These are phyloP conservation scores for Philypnodon macrostomus DNA, from an alignment of 2,797 vertebrate genomes.

Conservation along the genomic window DNA sequence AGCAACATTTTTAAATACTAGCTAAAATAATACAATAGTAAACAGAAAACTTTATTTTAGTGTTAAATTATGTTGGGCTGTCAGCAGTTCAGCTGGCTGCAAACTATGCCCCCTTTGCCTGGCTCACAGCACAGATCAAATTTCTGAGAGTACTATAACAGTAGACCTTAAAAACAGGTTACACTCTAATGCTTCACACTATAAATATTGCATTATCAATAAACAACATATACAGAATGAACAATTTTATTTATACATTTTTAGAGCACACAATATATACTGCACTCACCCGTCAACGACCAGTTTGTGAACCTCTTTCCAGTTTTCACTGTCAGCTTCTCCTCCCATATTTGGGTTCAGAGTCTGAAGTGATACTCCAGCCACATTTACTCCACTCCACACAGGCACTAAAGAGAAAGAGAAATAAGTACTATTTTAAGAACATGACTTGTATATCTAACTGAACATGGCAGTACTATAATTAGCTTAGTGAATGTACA, in stretches of 20 bases:
- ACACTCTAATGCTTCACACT: too few relatives aligned
- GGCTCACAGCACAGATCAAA: slow-evolving; percentile 11
- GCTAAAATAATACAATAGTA: too few relatives aligned
- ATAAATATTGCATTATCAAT: too few relatives aligned
- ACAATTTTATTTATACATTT: too few relatives aligned
- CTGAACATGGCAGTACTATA: not conserved
- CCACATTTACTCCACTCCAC: slow-evolving; percentile 95
- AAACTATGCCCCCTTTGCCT: too few relatives aligned
- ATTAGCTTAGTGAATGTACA: slow-evolving; percentile 52
- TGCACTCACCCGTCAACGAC: slow-evolving; percentile 90
- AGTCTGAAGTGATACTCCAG: slow-evolving; percentile 87
- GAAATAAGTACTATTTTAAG: too few relatives aligned
- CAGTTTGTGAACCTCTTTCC: slow-evolving; percentile 90
- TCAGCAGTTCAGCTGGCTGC: not conserved
- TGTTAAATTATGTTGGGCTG: not conserved
- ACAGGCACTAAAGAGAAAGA: slow-evolving; percentile 83
- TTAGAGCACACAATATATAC: not conserved
- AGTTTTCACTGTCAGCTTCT: slow-evolving; percentile 86
- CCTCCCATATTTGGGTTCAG: slow-evolving; percentile 87
- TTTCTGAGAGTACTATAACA: too few relatives aligned
- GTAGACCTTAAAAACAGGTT: too few relatives aligned
- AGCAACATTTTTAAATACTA: too few relatives aligned
- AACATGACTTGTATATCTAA: not conserved
- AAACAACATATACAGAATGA: too few relatives aligned
- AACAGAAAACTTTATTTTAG: too few relatives aligned